Percentiles rank a stretch among this genome's conserved stretches.
These are phyloP conservation scores for Muscidifurax raptorellus DNA, from an alignment of 1,140 invertebrate genomes.

Conservation along the genomic window DNA sequence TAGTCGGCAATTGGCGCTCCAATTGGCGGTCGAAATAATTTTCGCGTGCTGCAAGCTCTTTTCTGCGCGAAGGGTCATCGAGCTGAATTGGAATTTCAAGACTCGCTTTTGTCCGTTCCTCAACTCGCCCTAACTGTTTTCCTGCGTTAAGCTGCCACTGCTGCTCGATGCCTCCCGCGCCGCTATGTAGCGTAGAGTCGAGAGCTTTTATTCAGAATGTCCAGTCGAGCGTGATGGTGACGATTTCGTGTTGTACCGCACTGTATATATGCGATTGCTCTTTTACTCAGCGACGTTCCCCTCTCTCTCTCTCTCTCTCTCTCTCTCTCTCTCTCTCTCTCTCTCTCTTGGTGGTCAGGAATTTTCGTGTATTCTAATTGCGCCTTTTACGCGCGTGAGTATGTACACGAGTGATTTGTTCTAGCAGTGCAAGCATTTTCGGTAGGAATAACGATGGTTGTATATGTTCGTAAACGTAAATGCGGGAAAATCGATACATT, in stretches of 20 bases:
- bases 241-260: not conserved
- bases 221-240: not conserved
- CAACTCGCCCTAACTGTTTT: slow-evolving; percentile 49
- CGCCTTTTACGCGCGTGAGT: not conserved
- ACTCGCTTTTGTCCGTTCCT: slow-evolving; percentile 56
- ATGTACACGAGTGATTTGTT: not conserved
- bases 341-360: not conserved
- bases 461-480: not conserved
- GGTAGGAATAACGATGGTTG: too few species aligned
- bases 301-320: too few species aligned
- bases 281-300: not conserved
- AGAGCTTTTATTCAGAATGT: not conserved
- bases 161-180: not conserved
- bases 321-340: too few species aligned
- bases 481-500: not conserved
- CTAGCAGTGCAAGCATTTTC: not conserved
- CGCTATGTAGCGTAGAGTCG: not conserved
- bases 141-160: not conserved
- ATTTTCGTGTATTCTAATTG: not conserved
- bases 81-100: slow-evolving; percentile 62
- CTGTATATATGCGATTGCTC: not conserved
- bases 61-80: slow-evolving; percentile 61
- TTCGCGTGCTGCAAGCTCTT: slow-evolving; percentile 50
- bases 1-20: slow-evolving; percentile 64
- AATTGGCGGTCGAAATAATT: slow-evolving; percentile 65